These are phyloP conservation scores for Cepphus grylle DNA, from an alignment of 2,113 vertebrate genomes.

Conservation along the genomic window DNA sequence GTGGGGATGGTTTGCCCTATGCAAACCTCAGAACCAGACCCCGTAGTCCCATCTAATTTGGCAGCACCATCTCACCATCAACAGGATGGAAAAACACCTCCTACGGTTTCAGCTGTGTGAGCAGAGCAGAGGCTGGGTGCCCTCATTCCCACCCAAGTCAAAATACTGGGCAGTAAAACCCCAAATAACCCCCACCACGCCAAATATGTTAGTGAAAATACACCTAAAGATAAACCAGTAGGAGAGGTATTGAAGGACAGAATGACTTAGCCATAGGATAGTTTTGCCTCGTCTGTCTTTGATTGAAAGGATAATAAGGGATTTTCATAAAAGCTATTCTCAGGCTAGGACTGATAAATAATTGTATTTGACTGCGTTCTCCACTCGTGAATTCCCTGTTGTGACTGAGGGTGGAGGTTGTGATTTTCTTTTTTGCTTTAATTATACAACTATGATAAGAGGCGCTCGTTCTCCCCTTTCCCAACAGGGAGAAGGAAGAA, in stretches of 20 bases:
- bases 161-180: background rate
- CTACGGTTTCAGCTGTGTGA: background rate
- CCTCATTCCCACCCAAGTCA: background rate
- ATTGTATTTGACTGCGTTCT: background rate
- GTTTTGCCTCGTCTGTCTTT: background rate
- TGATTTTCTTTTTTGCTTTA: conserved; percentile 9
- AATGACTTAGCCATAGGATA: background rate
- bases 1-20: background rate
- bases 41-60: background rate
- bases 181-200: background rate
- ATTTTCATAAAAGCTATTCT: background rate
- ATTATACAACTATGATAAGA: conserved; percentile 28
- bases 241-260: background rate
- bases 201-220: background rate
- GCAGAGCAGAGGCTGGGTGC: background rate
- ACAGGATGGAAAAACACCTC: background rate
- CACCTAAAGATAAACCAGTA: background rate
- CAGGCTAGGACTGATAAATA: background rate
- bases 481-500: background rate
- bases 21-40: background rate
- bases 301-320: background rate
- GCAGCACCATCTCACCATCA: background rate
- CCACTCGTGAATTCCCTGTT: background rate
- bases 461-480: background rate
- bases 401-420: background rate